Evolutionary conservation across 2,797 vertebrate genomes (phyloP), one percentile per base, ranked within the genome.

Genomic region (Sphaeramia orbicularis): DNA sequence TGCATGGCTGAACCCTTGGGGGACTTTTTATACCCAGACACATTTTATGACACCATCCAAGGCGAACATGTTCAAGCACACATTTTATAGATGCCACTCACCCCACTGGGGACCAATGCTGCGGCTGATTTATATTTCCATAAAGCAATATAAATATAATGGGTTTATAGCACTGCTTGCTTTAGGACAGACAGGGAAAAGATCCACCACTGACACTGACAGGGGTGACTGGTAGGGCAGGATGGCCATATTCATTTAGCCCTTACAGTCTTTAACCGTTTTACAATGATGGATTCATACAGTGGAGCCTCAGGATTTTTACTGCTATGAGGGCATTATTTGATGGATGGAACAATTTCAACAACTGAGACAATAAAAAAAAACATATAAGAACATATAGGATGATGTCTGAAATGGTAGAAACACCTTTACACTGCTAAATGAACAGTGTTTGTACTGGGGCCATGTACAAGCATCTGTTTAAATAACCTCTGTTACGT

Each of bases 101-200:
- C 36, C 52, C 80, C 81, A 61, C 43, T 1, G 10, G 83, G 79
- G 65, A 69, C 62, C 72, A 43, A 63, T 53, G 60, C 78, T 48
- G 56, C 63, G 13, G 18, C 59, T 81, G 84, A 87, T 89, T 89
- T 84, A 87, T 88, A 69, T 80, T 86, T 78, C 78, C 74, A 84
- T 88, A 74, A 81, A 78, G 75, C 58, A 67, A 69, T 65, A 66
- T 73, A 66, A 78, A 75, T 76, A 71, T 87, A 80, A 86, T 88
- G 71, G 75, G 36, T 89, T 88, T 65, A 85, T 42, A 24, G 62
- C 63, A 1, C 45, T 12, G 71, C 78, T 81, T 54, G 77, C 76
- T 86, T 65, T 42, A 65, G 69, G 65, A 72, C 67, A 75, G 76
- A 76, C 49, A 15, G 48, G 58, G 65, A 71, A 58, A 51, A 60